Conservation (phyloP, 2,797 vertebrate genomes). For the Gephyroberyx darwinii region DNA sequence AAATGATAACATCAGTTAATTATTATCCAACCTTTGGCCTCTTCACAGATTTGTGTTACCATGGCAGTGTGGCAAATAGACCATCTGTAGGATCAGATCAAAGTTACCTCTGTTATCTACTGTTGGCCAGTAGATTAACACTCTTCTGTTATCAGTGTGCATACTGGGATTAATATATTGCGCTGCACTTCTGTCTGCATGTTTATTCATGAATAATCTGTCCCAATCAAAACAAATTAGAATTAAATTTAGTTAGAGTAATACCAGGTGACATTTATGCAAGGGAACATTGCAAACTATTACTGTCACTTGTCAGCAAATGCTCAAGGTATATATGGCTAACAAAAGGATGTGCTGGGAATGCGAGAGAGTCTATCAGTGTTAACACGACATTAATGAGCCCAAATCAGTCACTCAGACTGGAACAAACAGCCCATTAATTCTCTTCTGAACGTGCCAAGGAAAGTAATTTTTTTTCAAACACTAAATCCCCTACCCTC, state of each 20-base stretch:
- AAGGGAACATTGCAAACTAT: conserved; percentile 32
- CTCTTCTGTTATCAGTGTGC: too few species aligned
- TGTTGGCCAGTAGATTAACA: not conserved
- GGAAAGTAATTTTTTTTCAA: conserved; percentile 27
- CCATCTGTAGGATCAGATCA: not conserved
- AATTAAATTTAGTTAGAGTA: conserved; percentile 15
- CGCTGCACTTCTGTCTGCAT: not conserved
- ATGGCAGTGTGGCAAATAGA: too few species aligned
- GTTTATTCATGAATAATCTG: conserved; percentile 17
- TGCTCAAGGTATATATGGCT: conserved; percentile 3
- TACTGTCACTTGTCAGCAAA: conserved; percentile 12
- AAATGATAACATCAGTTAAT: too few species aligned
- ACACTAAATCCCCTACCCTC: not conserved
- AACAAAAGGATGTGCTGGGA: conserved; percentile 48
- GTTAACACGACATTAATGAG: conserved; percentile 2
- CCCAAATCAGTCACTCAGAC: conserved; percentile 28
- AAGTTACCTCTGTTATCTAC: not conserved
- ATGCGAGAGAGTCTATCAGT: conserved; percentile 55
- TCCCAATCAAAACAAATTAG: conserved; percentile 33
- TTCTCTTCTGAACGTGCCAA: not conserved
- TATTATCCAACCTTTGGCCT: too few species aligned
- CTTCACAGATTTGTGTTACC: too few species aligned
- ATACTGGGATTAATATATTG: too few species aligned
- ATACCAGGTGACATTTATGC: conserved; percentile 36
- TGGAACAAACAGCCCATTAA: conserved; percentile 49